Percentiles rank a stretch among this genome's conserved stretches.
Conservation (phyloP, 2,888 invertebrate species). For the Cancer borealis region DNA sequence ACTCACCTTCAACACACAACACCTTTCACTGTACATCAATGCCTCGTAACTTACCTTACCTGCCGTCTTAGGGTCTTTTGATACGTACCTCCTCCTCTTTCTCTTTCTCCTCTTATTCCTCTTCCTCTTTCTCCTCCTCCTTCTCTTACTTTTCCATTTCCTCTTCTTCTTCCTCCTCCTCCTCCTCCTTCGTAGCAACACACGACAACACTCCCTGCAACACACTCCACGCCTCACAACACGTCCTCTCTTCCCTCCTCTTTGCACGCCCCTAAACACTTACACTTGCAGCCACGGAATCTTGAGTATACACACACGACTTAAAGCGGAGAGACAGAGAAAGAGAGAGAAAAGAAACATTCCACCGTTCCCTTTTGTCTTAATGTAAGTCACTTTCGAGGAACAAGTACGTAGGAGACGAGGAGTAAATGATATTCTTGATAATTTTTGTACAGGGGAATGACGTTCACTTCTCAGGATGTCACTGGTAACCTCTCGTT, state of each 20-base stretch:
- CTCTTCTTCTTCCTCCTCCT: background rate
- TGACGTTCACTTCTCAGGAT: background rate
- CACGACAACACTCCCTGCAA: background rate
- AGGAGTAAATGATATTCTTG: background rate
- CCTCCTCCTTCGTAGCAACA: background rate
- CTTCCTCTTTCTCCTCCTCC: background rate
- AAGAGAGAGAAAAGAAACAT: background rate
- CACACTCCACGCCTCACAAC: background rate
- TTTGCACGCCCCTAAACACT: background rate
- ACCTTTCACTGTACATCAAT: background rate
- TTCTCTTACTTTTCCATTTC: too few species aligned
- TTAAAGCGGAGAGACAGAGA: background rate
- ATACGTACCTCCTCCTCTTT: too few species aligned
- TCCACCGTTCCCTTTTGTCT: background rate
- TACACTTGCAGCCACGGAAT: background rate
- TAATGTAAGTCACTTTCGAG: background rate
- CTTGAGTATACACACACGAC: background rate
- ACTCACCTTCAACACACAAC: background rate
- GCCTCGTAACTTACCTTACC: background rate
- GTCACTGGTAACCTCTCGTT: background rate
- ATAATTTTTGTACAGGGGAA: background rate
- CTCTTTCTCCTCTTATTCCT: background rate
- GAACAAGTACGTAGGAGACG: background rate
- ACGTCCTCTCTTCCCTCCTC: background rate
- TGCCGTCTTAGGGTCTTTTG: background rate